Evolutionary conservation across 2,113 vertebrate genomes (phyloP).

Genomic region (Nicator chloris): DNA sequence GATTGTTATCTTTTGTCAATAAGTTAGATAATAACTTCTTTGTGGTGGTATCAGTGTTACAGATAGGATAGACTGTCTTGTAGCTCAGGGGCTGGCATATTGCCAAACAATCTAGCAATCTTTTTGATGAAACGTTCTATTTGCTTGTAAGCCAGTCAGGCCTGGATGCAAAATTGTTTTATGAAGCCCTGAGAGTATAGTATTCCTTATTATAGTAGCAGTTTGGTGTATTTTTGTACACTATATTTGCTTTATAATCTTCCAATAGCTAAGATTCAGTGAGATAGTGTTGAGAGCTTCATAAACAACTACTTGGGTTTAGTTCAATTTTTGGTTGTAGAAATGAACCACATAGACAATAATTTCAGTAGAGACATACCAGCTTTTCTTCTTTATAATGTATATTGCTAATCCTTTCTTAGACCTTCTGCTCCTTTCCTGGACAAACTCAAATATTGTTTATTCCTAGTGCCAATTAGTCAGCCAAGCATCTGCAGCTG

Average conservation of each 20-base stretch:
- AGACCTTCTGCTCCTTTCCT: not conserved
- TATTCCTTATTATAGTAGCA: not conserved
- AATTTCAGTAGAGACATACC: not conserved
- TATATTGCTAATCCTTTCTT: not conserved
- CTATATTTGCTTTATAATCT: not conserved
- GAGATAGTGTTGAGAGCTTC: not conserved
- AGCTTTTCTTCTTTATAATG: not conserved
- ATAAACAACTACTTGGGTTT: not conserved
- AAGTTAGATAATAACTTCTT: not conserved
- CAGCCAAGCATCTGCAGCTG: not conserved
- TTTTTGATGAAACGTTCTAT: not conserved
- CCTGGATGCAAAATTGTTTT: conserved; percentile 3
- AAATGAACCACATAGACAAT: not conserved
- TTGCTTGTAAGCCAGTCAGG: not conserved
- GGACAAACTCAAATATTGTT: conserved; percentile 3
- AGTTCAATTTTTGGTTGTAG: not conserved
- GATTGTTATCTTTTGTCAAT: not conserved
- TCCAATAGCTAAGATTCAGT: not conserved
- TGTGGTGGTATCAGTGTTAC: not conserved
- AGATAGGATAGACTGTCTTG: not conserved
- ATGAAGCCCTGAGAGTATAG: not conserved
- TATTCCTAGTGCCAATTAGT: not conserved
- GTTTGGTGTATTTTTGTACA: not conserved
- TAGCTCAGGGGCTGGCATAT: not conserved
- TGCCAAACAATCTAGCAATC: not conserved